Evolutionary conservation across 1,140 invertebrate species (phyloP), one percentile per base, ranked within the genome.

Genomic region (Drosophila arizonae): DNA sequence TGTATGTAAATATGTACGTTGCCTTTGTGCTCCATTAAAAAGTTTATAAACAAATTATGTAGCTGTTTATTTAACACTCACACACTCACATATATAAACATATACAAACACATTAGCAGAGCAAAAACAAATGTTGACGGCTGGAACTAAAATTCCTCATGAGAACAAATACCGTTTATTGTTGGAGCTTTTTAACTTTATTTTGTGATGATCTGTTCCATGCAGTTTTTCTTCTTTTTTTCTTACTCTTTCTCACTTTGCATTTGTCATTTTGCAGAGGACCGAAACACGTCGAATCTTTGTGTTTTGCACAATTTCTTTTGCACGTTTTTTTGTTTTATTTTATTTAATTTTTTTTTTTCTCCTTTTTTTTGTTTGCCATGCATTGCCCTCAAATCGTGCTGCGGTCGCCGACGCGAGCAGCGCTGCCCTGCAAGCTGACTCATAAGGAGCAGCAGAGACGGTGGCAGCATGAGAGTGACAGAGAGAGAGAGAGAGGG

Each of bases 11-110:
- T 26, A 5, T 4, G 17, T 24, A 30, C 15, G 51, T 67, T 46
- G 36, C 57, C 28, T 52, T 65, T 76, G 39, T 33, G 58, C 54
- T 71, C 17, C 26, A 57, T 46, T 60, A 58, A 76, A 63, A 72
- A 71, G 74, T 80, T 73, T 66, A 84, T 79, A 84, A 82, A 82
- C 80, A 82, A 82, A 82, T 84, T 84, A 82, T 72, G 46, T 76
- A 72, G 60, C 73, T 82, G 80, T 84, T 84, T 82, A 84, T 70
- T 81, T 80, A 75, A 78, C 67, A 70, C 21, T 24, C 55, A 76
- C 50, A 58, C 77, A 67, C 51, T 72, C 60, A 46, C 30, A 21
- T 9, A 33, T 17, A 26, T 60, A 63, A 41, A 65, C 17, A 60
- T 45, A 62, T 55, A 72, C 62, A 63, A 63, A 39, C 15, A 43